Conservation (phyloP, 35 echinoderm and acorn worm genomes). For the Lytechinus variegatus region DNA sequence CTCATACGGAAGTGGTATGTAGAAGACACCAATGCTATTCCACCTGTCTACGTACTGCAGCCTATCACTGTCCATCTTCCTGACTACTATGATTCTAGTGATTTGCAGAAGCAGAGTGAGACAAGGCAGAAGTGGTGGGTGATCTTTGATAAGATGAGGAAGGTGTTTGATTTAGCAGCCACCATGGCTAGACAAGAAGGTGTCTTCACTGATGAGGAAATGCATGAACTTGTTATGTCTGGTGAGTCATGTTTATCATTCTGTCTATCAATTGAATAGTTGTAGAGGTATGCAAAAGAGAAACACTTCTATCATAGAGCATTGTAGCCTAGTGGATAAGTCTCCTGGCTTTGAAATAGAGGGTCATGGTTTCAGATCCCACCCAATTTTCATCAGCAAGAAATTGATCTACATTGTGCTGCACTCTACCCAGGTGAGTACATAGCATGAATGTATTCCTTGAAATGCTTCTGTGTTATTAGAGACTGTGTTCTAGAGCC, state of each 20-base stretch:
- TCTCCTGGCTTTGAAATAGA: too few relatives aligned
- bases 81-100: conserved; percentile 65
- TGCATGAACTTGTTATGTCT: conserved; percentile 63
- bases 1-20: conserved; percentile 76
- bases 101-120: conserved; percentile 50
- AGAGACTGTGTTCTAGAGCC: too few relatives aligned
- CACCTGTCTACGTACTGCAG: conserved; percentile 78
- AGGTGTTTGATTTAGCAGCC: conserved; percentile 60
- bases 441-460: too few relatives aligned
- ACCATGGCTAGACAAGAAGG: conserved; percentile 50
- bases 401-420: too few relatives aligned
- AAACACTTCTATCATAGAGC: not conserved
- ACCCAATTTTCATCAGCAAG: too few relatives aligned
- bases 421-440: too few relatives aligned
- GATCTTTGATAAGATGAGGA: conserved; percentile 52
- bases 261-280: not conserved
- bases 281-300: not conserved
- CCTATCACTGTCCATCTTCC: conserved; percentile 72
- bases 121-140: conserved; percentile 75
- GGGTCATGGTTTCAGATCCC: too few relatives aligned
- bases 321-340: too few relatives aligned
- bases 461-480: too few relatives aligned
- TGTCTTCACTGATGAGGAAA: conserved; percentile 56
- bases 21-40: conserved; percentile 76
- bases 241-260: conserved; percentile 53